Evolutionary conservation across 2,888 invertebrate species (phyloP).

Genomic region (Apantesis nais): DNA sequence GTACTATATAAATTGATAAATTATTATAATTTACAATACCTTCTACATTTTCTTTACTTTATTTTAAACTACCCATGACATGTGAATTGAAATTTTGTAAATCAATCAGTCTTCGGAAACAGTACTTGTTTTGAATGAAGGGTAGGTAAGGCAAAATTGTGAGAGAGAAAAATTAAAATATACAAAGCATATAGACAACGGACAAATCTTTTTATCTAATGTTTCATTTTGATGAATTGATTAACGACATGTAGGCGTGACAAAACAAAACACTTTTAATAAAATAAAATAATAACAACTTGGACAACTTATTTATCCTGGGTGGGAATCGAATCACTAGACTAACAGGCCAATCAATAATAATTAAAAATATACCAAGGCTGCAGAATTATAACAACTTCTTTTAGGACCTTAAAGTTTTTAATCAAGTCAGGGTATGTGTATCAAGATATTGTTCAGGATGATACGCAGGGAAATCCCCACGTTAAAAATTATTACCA

Average conservation of each 20-base stretch:
- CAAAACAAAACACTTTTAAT: too few species aligned
- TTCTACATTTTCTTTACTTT: neutral
- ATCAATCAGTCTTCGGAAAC: neutral
- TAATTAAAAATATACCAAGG: too few species aligned
- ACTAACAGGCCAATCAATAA: too few species aligned
- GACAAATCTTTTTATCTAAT: neutral
- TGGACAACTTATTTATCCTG: too few species aligned
- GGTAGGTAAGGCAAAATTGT: neutral
- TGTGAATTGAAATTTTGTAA: neutral
- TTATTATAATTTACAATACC: neutral
- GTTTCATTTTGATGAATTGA: neutral
- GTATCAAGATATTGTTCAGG: neutral
- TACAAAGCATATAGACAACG: neutral
- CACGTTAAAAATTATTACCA: neutral
- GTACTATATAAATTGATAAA: neutral
- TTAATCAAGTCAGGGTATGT: neutral
- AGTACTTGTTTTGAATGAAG: neutral
- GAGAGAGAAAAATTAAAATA: neutral
- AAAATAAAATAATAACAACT: too few species aligned
- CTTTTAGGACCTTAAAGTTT: neutral
- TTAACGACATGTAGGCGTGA: too few species aligned
- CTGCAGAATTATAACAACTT: too few species aligned
- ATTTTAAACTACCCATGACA: neutral
- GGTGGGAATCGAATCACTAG: too few species aligned
- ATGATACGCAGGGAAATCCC: neutral